Evolutionary conservation across 1,140 invertebrate species (phyloP).

Genomic region (Apolygus lucorum): DNA sequence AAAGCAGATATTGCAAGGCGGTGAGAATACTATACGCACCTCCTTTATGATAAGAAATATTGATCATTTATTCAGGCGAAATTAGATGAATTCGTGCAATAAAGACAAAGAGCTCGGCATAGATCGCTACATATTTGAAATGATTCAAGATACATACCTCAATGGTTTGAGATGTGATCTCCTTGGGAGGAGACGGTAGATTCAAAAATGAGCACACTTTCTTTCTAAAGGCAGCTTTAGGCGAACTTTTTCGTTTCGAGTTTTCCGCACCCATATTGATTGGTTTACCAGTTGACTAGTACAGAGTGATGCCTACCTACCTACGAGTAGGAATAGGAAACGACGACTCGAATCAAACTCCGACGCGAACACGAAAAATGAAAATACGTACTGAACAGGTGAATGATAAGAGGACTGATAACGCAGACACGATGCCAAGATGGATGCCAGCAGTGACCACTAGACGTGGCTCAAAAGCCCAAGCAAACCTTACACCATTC

Average conservation of each 20-base stretch:
- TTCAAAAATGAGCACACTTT: background rate
- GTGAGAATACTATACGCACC: background rate
- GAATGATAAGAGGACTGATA: too few species aligned
- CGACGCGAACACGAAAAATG: too few species aligned
- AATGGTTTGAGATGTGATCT: background rate
- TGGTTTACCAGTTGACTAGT: too few species aligned
- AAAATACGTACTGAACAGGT: too few species aligned
- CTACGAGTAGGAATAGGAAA: too few species aligned
- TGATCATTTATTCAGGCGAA: background rate
- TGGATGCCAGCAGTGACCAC: too few species aligned
- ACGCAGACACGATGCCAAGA: too few species aligned
- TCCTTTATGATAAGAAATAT: background rate
- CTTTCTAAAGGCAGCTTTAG: conserved; percentile 1
- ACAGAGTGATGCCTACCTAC: too few species aligned
- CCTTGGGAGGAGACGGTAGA: background rate
- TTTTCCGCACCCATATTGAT: background rate
- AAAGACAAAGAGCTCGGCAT: background rate
- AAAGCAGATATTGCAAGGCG: background rate
- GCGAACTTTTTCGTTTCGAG: background rate
- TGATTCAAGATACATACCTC: background rate
- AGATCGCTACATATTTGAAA: background rate
- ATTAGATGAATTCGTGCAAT: background rate
- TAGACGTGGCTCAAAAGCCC: too few species aligned
- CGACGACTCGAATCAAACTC: too few species aligned
- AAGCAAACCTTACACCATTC: too few species aligned